Evolutionary conservation across 2,113 vertebrate genomes (phyloP).

Genomic region (Rhinopithecus roxellana): DNA sequence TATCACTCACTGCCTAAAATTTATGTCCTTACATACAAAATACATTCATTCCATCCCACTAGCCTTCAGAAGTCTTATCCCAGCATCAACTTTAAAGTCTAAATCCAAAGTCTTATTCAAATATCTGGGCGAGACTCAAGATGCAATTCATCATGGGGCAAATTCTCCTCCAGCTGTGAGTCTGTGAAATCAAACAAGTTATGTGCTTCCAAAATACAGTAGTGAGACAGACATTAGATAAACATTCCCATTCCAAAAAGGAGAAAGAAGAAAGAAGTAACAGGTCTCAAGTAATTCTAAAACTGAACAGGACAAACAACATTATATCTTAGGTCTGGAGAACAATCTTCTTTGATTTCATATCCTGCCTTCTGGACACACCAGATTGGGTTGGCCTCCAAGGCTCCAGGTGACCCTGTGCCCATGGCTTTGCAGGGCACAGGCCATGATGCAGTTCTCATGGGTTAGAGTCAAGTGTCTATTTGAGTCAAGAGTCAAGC

Average conservation of each 20-base stretch:
- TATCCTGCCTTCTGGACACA: too few species aligned
- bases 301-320: background rate
- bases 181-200: background rate
- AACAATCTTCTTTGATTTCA: background rate
- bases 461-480: background rate
- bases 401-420: background rate
- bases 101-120: background rate
- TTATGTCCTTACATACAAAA: background rate
- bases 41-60: background rate
- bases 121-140: too few species aligned
- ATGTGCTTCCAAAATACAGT: background rate
- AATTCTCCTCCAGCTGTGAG: background rate
- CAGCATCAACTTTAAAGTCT: background rate
- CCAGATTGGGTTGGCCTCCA: background rate
- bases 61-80: background rate
- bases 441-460: background rate
- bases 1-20: background rate
- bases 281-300: background rate
- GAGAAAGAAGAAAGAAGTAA: background rate
- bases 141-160: background rate
- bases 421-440: background rate
- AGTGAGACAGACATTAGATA: background rate
- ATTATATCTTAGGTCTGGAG: background rate
- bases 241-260: background rate
- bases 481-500: too few species aligned